Conservation (phyloP, 2,113 vertebrate genomes). For the Chionomys nivalis region DNA sequence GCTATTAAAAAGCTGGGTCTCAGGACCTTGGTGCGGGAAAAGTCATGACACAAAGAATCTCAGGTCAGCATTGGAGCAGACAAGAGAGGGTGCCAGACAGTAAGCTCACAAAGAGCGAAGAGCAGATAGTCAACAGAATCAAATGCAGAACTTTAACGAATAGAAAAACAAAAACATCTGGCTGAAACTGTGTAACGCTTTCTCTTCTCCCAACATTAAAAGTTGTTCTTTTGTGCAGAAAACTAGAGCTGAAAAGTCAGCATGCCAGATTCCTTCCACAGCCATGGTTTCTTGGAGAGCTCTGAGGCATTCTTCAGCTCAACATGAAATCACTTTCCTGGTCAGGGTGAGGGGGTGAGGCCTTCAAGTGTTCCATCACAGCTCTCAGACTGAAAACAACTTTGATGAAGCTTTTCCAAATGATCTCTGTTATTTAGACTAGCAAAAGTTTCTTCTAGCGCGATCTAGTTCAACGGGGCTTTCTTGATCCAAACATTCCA, state of each 20-base stretch:
- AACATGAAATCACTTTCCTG: slow-evolving; percentile 71
- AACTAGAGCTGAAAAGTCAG: slow-evolving; percentile 53
- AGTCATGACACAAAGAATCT: not conserved
- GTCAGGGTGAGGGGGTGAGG: not conserved
- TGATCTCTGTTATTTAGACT: slow-evolving; percentile 75
- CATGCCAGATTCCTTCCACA: slow-evolving; percentile 59
- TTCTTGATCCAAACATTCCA: slow-evolving; percentile 63
- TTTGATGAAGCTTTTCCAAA: slow-evolving; percentile 72
- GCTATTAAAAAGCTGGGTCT: not conserved
- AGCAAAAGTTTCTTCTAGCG: slow-evolving; percentile 57
- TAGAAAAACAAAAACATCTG: slow-evolving; percentile 29
- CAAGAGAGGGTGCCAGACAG: not conserved
- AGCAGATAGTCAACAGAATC: not conserved
- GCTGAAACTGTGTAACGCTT: not conserved
- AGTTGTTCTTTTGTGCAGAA: slow-evolving; percentile 37
- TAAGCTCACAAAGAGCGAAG: not conserved
- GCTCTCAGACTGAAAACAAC: slow-evolving; percentile 72
- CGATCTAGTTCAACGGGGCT: slow-evolving; percentile 47
- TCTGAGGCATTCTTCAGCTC: slow-evolving; percentile 58
- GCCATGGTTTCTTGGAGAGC: slow-evolving; percentile 65
- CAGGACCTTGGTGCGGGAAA: not conserved
- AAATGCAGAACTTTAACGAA: not conserved
- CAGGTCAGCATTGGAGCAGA: not conserved
- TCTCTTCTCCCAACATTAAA: slow-evolving; percentile 46
- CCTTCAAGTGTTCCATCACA: slow-evolving; percentile 76